Evolutionary conservation across 1,140 invertebrate genomes (phyloP), one percentile per base, ranked within the genome.

Genomic region (Brachionus paranguensis): DNA sequence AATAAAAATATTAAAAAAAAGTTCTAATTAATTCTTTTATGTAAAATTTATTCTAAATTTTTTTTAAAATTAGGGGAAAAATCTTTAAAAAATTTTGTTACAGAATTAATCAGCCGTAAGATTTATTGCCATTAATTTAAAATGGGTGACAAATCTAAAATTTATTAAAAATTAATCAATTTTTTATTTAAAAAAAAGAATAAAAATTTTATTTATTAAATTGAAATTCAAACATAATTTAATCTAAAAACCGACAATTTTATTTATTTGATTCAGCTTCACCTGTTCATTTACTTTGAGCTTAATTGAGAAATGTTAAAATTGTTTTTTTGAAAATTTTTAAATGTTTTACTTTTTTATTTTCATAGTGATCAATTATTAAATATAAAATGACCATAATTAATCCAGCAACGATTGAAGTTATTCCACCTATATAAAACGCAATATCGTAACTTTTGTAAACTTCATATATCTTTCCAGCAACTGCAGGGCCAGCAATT

Each of bases 401-500:
- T 33, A 68, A 14, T 33, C 68, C 68, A 72, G 68, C 68, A 17
- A 72, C 5, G 3, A 72, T 3, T 17, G 33, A 72, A 43, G 33
- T 72, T 12, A 43, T 7, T n/a, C 68, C 78, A 12, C 78, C 78
- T 47, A 81, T 20, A 37, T 81, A 81, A 24, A 81, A 81, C 5
- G 78, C 78, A 12, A 41, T 24, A 47, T 81, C 45, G 12, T 81
- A 81, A 68, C 78, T 81, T 20, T 81, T 45, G 11, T 45, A 68
- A 41, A 45, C n/a, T 81, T 81, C 78, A 37, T 64, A 81, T 64
- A 81, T 64, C 27, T 17, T 64, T 14, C 78, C 78, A 68, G 78
- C 78, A 4, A 81, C 53, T n/a, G 78, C 53, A 7, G 78, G 78
- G 14, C 78, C 78, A 45, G 41, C 41, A 8, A 81, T 68, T 33